Base-by-base conservation (phyloP, 2,888 invertebrate species). In the Plusia festucae region DNA sequence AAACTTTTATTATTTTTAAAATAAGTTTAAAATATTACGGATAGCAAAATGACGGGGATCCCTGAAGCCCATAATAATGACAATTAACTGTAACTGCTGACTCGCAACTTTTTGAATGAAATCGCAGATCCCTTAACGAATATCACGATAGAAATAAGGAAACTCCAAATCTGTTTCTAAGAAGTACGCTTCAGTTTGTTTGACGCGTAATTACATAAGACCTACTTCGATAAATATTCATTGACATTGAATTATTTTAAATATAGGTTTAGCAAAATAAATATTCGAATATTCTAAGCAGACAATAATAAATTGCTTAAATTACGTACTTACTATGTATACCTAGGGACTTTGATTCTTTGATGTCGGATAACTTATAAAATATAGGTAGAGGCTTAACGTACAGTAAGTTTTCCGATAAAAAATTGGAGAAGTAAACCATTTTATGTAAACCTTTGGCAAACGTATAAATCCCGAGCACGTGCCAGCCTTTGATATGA, bases 201-300 rank as follows among this genome's bases (percentile, higher is more conserved):
- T 30, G 27, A 63, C 54, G 49, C 40, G 56, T 68, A 73, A 70
- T 73, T 73, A 60, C 63, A 70, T 74, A 53, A 71, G 60, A 65
- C 65, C 56, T 65, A 58, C 32, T 69, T 72, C 54, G 58, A 24
- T 75, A 69, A 72, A 82, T 70, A 79, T 82, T 79, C 61, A 61
- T 68, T 64, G 62, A 68, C 62, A 70, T 73, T 44, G 51, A 18
- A 64, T 70, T 73, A 79, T 72, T 72, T 70, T 52, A 70, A 79
- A 65, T 64, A 66, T 64, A 73, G 53, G 60, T 56, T 57, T 60
- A 79, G 49, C 58, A 60, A 68, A 79, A 69, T 60, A 67, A 30
- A 66, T 65, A 70, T 55, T n/a, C n/a, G 44, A 65, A 65, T 57
- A 65, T 51, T 52, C 40, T 58, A 57, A 32, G 52, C 52, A 53